These are phyloP conservation scores for Falco columbarius DNA, from an alignment of 2,797 vertebrate genomes.

Conservation along the genomic window DNA sequence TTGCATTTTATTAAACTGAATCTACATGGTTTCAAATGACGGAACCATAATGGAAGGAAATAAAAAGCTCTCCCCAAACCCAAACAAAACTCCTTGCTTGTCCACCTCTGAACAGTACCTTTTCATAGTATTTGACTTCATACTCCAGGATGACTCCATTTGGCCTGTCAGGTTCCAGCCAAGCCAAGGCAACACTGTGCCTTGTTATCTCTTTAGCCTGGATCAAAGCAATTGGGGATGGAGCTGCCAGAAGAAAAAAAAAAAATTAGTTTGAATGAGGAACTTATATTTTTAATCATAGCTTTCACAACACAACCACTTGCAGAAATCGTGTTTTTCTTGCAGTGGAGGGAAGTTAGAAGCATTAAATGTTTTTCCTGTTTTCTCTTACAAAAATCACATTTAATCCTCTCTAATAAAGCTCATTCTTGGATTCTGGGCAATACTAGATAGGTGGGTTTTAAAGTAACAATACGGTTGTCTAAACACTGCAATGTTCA, in stretches of 20 bases:
- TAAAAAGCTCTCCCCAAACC: background rate
- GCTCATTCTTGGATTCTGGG: background rate
- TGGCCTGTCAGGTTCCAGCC: conserved; percentile 93
- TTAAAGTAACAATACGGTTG: background rate
- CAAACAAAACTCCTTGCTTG: background rate
- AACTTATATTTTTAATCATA: background rate
- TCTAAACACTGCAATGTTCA: background rate
- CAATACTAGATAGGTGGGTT: background rate
- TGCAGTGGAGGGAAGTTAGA: fast-evolving
- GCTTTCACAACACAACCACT: background rate
- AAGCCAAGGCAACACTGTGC: conserved; percentile 92
- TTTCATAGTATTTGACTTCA: conserved; percentile 98
- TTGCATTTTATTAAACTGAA: conserved; percentile 58
- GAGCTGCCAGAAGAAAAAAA: conserved; percentile 79
- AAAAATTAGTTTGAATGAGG: background rate
- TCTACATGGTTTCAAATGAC: conserved; percentile 19
- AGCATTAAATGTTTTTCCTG: background rate
- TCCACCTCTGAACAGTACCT: conserved; percentile 79
- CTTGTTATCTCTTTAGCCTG: conserved; percentile 96
- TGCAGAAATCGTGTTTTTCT: background rate
- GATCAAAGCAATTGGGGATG: conserved; percentile 91
- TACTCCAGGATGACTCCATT: conserved; percentile 98
- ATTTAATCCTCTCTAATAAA: background rate
- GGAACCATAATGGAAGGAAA: background rate
- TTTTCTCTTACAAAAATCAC: background rate